phyloP scores from a whole-genome alignment of 2,888 invertebrate species.

The Lutraria lutraria region DNA sequence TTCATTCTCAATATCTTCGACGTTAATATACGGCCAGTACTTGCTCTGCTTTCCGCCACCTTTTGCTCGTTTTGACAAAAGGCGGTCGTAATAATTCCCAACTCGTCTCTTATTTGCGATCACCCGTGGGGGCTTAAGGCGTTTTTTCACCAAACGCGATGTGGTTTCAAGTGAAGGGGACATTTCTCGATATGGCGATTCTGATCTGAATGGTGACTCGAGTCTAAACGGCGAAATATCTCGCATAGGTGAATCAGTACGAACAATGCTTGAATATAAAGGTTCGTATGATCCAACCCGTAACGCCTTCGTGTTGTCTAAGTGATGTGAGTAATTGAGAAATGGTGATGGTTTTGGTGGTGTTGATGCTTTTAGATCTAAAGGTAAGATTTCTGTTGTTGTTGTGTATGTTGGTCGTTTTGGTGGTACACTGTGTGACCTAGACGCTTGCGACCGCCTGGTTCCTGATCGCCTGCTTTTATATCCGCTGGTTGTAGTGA shows the following conservation, averaged over 20 bases:
- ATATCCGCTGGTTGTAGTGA: slow-evolving; percentile 11
- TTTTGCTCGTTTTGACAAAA: slow-evolving; percentile 62
- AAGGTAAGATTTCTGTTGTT: slow-evolving; percentile 53
- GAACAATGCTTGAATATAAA: slow-evolving; percentile 54
- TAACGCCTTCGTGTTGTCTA: slow-evolving; percentile 47
- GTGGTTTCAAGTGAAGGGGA: slow-evolving; percentile 63
- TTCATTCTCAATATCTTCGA: slow-evolving; percentile 75
- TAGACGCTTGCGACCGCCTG: slow-evolving; percentile 52
- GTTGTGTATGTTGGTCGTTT: slow-evolving; percentile 56
- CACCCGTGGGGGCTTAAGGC: slow-evolving; percentile 69
- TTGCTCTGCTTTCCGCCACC: slow-evolving; percentile 62
- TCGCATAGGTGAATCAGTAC: slow-evolving; percentile 53
- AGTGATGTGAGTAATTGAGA: slow-evolving; percentile 48
- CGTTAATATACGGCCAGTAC: slow-evolving; percentile 77
- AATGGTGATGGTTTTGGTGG: slow-evolving; percentile 60
- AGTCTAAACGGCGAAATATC: slow-evolving; percentile 53
- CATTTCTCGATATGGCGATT: slow-evolving; percentile 57
- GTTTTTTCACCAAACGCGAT: slow-evolving; percentile 49
- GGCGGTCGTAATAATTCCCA: slow-evolving; percentile 75
- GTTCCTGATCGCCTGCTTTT: slow-evolving; percentile 44
- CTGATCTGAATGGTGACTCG: slow-evolving; percentile 56
- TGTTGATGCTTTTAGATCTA: slow-evolving; percentile 46
- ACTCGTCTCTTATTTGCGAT: slow-evolving; percentile 67
- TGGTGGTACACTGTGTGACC: slow-evolving; percentile 63
- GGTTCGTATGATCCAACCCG: slow-evolving; percentile 56